phyloP scores from a whole-genome alignment of 2,888 invertebrate genomes.

The Nomada lathburiana region DNA sequence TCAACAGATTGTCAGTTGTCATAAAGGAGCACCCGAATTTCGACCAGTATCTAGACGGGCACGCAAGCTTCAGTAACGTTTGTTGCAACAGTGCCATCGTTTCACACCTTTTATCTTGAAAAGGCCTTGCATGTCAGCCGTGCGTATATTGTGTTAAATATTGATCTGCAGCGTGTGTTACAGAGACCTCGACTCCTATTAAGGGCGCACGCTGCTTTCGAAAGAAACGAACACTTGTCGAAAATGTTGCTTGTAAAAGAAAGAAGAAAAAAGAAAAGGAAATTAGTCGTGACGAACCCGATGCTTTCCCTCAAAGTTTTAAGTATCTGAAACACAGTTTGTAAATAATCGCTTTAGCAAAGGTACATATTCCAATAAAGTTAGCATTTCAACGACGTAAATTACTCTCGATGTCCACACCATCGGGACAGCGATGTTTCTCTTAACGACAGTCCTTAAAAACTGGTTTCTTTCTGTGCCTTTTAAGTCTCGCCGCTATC shows the following conservation, averaged over 20 bases:
- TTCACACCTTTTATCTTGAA: slow-evolving; percentile 67
- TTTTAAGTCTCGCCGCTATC: slow-evolving; percentile 50
- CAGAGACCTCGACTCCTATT: slow-evolving; percentile 50
- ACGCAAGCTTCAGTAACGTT: slow-evolving; percentile 54
- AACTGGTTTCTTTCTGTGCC: slow-evolving; percentile 56
- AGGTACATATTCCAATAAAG: slow-evolving; percentile 4
- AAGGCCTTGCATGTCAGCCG: slow-evolving; percentile 66
- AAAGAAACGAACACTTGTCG: not conserved
- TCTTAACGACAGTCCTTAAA: slow-evolving; percentile 50
- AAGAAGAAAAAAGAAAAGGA: not conserved
- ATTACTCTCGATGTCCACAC: slow-evolving; percentile 34
- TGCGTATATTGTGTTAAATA: slow-evolving; percentile 49
- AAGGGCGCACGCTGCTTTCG: slow-evolving; percentile 23
- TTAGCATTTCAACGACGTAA: slow-evolving; percentile 24
- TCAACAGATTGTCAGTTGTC: slow-evolving; percentile 4
- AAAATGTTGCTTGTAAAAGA: not conserved
- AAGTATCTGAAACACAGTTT: slow-evolving; percentile 9
- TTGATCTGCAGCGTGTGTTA: slow-evolving; percentile 57
- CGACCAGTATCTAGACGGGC: slow-evolving; percentile 40
- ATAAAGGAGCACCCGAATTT: not conserved
- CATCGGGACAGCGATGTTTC: slow-evolving; percentile 24
- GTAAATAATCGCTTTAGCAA: slow-evolving; percentile 6
- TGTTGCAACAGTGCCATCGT: slow-evolving; percentile 61
- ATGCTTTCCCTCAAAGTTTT: not conserved
- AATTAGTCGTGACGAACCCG: not conserved